Conservation (phyloP, 2,113 vertebrate genomes). For the Brienomyrus longianalis region DNA sequence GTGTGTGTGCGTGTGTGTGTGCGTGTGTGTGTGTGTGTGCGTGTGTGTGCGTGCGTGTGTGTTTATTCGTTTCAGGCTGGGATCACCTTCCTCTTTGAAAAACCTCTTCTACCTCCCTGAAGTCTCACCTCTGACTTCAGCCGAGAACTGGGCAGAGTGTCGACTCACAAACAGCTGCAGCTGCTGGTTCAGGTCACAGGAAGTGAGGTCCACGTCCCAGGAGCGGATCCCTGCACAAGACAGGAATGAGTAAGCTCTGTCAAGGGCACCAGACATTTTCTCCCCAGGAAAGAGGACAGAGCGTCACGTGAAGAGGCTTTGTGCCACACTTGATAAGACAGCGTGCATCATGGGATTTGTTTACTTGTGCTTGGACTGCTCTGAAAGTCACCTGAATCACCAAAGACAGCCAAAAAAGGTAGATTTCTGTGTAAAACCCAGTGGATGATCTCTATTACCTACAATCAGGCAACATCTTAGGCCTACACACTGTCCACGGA, state of each 20-base stretch:
- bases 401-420: no score
- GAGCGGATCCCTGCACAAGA: constrained; percentile 70
- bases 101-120: neutral
- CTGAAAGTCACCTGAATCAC: neutral
- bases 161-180: constrained; percentile 78
- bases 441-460: neutral
- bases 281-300: neutral
- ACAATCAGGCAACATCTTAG: neutral
- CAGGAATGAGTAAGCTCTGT: neutral
- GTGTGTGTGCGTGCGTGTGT: neutral
- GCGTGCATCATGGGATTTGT: neutral
- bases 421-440: neutral
- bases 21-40: neutral
- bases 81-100: neutral
- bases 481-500: neutral
- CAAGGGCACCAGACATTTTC: neutral
- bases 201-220: constrained; percentile 70
- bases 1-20: neutral
- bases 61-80: neutral
- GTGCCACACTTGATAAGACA: neutral
- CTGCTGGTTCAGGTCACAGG: constrained; percentile 80
- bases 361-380: neutral
- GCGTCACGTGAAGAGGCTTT: neutral
- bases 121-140: constrained; percentile 85
- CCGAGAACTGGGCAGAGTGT: constrained; percentile 88